Conservation (phyloP, 2,113 vertebrate genomes). For the Seriola rivoliana region DNA sequence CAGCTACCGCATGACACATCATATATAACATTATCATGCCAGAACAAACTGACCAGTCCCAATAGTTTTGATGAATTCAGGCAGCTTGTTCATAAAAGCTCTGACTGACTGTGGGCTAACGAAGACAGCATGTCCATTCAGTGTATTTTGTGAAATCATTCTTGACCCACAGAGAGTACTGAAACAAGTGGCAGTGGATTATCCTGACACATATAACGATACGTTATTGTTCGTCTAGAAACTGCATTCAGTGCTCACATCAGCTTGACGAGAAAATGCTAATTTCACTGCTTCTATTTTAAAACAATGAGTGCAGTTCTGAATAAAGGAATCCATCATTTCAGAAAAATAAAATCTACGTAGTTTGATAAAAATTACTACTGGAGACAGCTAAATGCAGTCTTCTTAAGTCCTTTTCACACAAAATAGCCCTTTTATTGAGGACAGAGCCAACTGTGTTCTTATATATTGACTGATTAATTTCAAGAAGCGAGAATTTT, state of each 20-base stretch:
- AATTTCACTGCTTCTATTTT: not conserved
- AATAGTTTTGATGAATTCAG: no score
- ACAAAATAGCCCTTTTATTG: not conserved
- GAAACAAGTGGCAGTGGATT: not conserved
- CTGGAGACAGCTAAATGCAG: constrained; percentile 19
- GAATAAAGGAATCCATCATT: not conserved
- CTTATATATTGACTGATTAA: constrained; percentile 52
- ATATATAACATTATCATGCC: no score
- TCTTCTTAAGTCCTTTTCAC: constrained; percentile 23
- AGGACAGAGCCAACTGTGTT: constrained; percentile 38
- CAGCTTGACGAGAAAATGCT: not conserved
- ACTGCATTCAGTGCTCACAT: no score
- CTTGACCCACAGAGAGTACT: no score
- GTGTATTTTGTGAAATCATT: no score
- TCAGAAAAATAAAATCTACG: not conserved
- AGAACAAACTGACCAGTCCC: no score
- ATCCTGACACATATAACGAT: not conserved
- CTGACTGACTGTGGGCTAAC: no score
- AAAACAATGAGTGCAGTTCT: not conserved
- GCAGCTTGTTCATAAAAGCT: no score
- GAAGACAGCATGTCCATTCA: no score
- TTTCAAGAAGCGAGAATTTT: constrained; percentile 19
- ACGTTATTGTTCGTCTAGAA: not conserved
- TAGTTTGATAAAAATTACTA: constrained; percentile 17
- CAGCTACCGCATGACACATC: no score